These are phyloP conservation scores for Limnothrissa miodon DNA, from an alignment of 2,113 vertebrate genomes.

Conservation along the genomic window DNA sequence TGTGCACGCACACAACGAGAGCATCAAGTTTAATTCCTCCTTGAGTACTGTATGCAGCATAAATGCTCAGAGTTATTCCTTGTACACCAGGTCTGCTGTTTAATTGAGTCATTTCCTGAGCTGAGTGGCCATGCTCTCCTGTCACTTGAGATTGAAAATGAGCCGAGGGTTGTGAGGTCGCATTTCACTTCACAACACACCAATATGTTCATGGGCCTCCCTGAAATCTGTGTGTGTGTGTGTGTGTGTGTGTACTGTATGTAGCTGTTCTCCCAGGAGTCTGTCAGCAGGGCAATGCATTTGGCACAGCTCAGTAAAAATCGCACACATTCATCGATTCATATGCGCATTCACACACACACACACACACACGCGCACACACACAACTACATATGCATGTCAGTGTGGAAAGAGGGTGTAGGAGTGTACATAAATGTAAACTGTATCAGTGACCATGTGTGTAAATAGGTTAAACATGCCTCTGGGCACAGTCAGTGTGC, in stretches of 20 bases:
- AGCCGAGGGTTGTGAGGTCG: not conserved
- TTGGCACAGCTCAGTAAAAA: slow-evolving; percentile 19
- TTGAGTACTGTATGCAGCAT: not conserved
- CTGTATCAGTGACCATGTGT: not conserved
- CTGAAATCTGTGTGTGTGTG: not conserved
- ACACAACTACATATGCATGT: not conserved
- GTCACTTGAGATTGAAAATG: slow-evolving; percentile 8
- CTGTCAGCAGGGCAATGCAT: slow-evolving; percentile 18
- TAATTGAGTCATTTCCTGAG: slow-evolving; percentile 47
- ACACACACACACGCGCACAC: slow-evolving; percentile 3
- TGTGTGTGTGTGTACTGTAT: not conserved
- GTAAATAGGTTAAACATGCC: not conserved
- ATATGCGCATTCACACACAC: slow-evolving; percentile 15
- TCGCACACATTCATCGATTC: slow-evolving; percentile 13
- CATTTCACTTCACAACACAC: slow-evolving; percentile 33
- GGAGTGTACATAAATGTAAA: not conserved
- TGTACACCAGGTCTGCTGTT: slow-evolving; percentile 12
- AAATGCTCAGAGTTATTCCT: not conserved
- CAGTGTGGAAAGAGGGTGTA: not conserved
- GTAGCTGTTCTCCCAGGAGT: slow-evolving; percentile 3
- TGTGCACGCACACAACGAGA: not conserved
- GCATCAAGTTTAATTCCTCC: not conserved
- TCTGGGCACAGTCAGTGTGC: not conserved
- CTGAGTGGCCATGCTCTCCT: slow-evolving; percentile 44
- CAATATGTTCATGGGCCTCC: not conserved